These are phyloP conservation scores for Drosophila saltans DNA, from an alignment of 1,140 invertebrate genomes.

Conservation along the genomic window DNA sequence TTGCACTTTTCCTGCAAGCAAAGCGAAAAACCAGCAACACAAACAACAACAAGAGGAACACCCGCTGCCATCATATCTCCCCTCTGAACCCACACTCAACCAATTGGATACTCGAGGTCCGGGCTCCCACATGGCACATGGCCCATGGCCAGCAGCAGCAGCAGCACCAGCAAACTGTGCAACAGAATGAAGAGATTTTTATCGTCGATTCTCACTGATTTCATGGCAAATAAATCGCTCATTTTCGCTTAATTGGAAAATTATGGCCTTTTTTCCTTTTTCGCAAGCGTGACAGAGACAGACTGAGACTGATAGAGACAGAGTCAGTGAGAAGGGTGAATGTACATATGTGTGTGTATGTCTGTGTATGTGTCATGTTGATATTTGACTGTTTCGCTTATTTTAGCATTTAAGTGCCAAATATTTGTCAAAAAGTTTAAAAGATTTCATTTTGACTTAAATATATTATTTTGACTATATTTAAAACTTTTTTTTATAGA, in stretches of 20 bases:
- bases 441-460: background rate
- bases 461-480: background rate
- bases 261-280: constrained; percentile 73
- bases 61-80: background rate
- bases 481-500: background rate
- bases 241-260: constrained; percentile 84
- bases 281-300: background rate
- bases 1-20: constrained; percentile 75
- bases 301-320: background rate
- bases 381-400: constrained; percentile 34
- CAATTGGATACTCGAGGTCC: background rate
- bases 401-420: constrained; percentile 41
- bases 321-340: too few species aligned
- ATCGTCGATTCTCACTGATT: constrained; percentile 83
- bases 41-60: constrained; percentile 39
- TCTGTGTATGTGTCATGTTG: background rate
- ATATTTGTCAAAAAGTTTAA: constrained; percentile 24
- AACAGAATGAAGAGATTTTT: constrained; percentile 83
- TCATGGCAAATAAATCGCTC: constrained; percentile 84
- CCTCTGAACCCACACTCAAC: background rate
- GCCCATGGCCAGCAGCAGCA: constrained; percentile 7
- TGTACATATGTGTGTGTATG: constrained; percentile 45
- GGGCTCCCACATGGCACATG: constrained; percentile 22
- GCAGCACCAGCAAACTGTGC: constrained; percentile 37
- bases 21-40: constrained; percentile 66